Evolutionary conservation across 2,113 vertebrate species (phyloP).

Genomic region (Elaphurus davidianus): DNA sequence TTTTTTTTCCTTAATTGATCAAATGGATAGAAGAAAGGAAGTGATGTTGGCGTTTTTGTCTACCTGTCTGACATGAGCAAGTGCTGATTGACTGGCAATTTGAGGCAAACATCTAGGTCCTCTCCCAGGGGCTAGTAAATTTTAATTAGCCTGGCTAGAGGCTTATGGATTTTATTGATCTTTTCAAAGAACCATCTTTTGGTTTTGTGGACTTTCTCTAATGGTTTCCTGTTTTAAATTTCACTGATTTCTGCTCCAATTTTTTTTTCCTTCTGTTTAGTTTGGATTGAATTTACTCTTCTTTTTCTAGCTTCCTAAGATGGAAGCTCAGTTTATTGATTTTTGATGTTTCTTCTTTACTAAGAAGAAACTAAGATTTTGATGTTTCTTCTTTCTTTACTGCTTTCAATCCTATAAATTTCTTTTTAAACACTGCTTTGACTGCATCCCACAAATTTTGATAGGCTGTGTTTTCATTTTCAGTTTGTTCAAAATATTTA

Average conservation of each 20-base stretch:
- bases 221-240: neutral
- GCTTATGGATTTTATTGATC: neutral
- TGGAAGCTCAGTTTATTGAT: neutral
- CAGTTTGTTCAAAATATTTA: constrained; percentile 3
- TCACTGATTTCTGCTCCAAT: neutral
- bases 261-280: neutral
- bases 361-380: neutral
- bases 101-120: neutral
- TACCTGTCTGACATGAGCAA: neutral
- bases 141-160: neutral
- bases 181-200: neutral
- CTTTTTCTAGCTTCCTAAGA: neutral
- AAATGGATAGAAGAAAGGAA: neutral
- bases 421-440: neutral
- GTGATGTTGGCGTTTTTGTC: neutral
- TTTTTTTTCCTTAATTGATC: neutral
- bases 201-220: constrained; percentile 35
- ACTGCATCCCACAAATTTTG: neutral
- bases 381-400: neutral
- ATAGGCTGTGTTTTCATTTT: constrained; percentile 3
- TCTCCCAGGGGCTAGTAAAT: neutral
- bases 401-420: neutral
- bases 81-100: neutral
- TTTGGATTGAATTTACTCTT: constrained; percentile 32
- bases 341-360: neutral